These are phyloP conservation scores for Glaucomys volans DNA, from an alignment of 2,113 vertebrate genomes.

Conservation along the genomic window DNA sequence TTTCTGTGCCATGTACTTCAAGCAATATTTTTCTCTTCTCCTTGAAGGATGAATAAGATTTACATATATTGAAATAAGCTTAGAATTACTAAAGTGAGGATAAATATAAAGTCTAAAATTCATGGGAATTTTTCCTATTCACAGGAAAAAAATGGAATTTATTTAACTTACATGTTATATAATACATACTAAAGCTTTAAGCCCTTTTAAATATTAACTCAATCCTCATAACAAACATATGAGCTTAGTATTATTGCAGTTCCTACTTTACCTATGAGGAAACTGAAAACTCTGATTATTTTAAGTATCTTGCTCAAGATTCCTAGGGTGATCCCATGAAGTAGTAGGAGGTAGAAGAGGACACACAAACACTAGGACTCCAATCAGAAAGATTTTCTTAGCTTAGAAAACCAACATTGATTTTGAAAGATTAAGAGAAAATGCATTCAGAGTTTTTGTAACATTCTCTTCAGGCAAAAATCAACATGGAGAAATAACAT, in stretches of 20 bases:
- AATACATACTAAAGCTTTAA: not conserved
- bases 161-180: not conserved
- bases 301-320: not conserved
- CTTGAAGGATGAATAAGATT: not conserved
- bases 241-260: too few relatives aligned
- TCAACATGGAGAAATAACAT: not conserved
- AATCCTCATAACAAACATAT: not conserved
- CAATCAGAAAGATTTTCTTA: not conserved
- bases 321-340: not conserved
- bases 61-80: not conserved
- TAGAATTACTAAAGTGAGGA: not conserved
- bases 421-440: not conserved
- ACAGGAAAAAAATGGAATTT: not conserved
- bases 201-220: not conserved
- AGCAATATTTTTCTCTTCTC: not conserved
- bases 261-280: not conserved
- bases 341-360: rapidly evolving
- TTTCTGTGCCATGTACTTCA: not conserved
- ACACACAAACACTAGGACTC: not conserved
- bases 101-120: not conserved
- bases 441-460: not conserved
- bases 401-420: not conserved
- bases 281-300: not conserved
- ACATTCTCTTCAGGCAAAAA: not conserved
- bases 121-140: not conserved